Evolutionary conservation across 2,113 vertebrate species (phyloP).

Genomic region (Oreochromis spilurus): DNA sequence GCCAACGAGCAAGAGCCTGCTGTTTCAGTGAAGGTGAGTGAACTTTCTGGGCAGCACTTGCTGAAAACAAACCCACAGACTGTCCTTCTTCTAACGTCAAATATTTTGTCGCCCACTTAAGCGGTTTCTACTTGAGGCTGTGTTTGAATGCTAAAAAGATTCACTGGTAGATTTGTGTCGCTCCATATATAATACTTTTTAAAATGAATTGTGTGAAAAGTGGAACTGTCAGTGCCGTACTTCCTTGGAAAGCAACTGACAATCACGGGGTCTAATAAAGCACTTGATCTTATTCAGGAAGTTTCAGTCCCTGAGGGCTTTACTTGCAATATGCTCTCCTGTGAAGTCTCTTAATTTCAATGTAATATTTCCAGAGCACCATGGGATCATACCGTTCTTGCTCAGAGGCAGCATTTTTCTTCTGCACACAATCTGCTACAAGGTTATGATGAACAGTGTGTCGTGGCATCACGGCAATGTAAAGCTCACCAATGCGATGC

Average conservation of each 20-base stretch:
- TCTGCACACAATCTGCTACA: constrained; percentile 29
- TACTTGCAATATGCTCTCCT: constrained; percentile 45
- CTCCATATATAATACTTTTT: background rate
- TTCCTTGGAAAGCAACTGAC: constrained; percentile 21
- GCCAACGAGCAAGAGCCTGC: background rate
- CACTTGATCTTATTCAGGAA: constrained; percentile 21
- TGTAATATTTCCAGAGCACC: constrained; percentile 25
- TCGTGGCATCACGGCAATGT: background rate
- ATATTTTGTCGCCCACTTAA: background rate
- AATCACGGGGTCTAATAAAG: constrained; percentile 26
- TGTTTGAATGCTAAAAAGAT: background rate
- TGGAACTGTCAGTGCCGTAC: background rate
- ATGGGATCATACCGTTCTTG: constrained; percentile 18
- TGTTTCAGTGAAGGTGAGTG: background rate
- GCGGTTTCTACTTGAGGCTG: background rate
- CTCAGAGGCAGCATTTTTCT: constrained; percentile 21
- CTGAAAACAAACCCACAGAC: background rate
- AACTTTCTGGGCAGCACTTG: background rate
- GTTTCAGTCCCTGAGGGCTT: constrained; percentile 22
- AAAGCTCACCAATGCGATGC: background rate
- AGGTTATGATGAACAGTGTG: background rate
- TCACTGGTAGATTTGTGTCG: background rate
- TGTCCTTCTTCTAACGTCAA: background rate
- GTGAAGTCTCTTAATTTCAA: constrained; percentile 43
- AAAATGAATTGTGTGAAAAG: background rate